phyloP scores from a whole-genome alignment of 2,797 vertebrate genomes.

The Centropyge bicolor region DNA sequence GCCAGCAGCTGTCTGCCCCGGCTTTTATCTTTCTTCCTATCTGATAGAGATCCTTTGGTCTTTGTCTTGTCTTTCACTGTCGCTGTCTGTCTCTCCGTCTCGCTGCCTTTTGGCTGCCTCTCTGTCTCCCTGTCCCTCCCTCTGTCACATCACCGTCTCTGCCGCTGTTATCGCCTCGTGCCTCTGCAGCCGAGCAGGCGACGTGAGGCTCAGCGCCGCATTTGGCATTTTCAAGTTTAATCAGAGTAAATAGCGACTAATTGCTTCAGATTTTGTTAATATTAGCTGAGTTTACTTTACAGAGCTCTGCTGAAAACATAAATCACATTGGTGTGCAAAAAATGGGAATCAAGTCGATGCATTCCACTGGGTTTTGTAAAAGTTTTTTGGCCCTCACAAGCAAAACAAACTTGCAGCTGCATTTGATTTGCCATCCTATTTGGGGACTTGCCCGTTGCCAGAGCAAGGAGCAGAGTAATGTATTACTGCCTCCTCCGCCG shows the following conservation, averaged over 20 bases:
- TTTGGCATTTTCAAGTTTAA: conserved; percentile 10
- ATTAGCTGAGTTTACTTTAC: not conserved
- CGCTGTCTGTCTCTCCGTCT: conserved; percentile 46
- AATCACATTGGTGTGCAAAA: not conserved
- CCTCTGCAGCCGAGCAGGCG: conserved; percentile 6
- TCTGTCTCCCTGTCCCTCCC: conserved; percentile 13
- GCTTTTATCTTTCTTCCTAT: conserved; percentile 55
- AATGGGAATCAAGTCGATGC: not conserved
- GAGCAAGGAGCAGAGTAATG: conserved; percentile 29
- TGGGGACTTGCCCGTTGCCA: conserved; percentile 15
- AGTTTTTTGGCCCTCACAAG: conserved; percentile 3
- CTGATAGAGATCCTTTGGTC: conserved; percentile 55
- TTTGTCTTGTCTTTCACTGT: conserved; percentile 43
- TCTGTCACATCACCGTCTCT: conserved; percentile 23
- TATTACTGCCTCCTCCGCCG: conserved; percentile 8
- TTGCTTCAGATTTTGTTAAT: conserved; percentile 7
- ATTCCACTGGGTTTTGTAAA: not conserved
- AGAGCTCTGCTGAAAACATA: not conserved
- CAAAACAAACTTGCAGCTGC: conserved; percentile 16
- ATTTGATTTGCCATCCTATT: conserved; percentile 29
- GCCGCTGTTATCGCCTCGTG: conserved; percentile 6
- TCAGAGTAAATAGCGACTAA: not conserved
- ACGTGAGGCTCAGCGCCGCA: not conserved
- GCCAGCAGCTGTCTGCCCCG: conserved; percentile 48
- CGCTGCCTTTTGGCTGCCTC: conserved; percentile 29